Percentiles rank a stretch among this genome's conserved stretches.
phyloP scores from a whole-genome alignment of 2,888 invertebrate species.

The Perizoma flavofasciatum region DNA sequence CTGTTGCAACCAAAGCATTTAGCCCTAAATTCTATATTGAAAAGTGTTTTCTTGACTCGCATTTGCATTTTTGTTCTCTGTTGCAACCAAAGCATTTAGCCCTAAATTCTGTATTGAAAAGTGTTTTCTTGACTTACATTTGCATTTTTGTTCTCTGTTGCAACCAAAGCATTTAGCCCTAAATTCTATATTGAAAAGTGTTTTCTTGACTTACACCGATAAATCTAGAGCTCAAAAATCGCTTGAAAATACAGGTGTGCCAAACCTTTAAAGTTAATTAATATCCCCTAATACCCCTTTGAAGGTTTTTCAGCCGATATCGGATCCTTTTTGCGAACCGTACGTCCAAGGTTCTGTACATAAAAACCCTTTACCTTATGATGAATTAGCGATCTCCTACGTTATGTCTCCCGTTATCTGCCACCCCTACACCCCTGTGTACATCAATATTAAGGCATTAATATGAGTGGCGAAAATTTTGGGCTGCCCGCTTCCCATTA shows the following conservation, averaged over 20 bases:
- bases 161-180: not conserved
- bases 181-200: not conserved
- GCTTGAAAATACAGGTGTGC: slow-evolving; percentile 35
- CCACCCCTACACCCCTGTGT: slow-evolving; percentile 46
- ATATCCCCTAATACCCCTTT: slow-evolving; percentile 50
- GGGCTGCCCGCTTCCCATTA: slow-evolving; percentile 45
- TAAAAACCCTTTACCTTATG: slow-evolving; percentile 85
- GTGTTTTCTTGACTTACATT: not conserved
- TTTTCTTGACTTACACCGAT: slow-evolving; percentile 13
- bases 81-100: not conserved
- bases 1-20: too few relatives aligned
- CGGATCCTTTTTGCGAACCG: slow-evolving; percentile 72
- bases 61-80: too few relatives aligned
- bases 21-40: not conserved
- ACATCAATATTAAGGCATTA: slow-evolving; percentile 55
- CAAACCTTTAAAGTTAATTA: slow-evolving; percentile 63
- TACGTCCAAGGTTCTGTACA: slow-evolving; percentile 71
- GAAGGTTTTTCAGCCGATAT: slow-evolving; percentile 71
- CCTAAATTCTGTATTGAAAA: not conserved
- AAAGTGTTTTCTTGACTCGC: slow-evolving; percentile 1
- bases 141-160: too few relatives aligned
- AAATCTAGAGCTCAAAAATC: slow-evolving; percentile 16
- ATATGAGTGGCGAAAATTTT: slow-evolving; percentile 76
- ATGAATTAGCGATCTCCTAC: slow-evolving; percentile 84
- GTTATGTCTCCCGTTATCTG: slow-evolving; percentile 82